Conservation (phyloP, 2,888 invertebrate species). For the Agrotis ipsilon region DNA sequence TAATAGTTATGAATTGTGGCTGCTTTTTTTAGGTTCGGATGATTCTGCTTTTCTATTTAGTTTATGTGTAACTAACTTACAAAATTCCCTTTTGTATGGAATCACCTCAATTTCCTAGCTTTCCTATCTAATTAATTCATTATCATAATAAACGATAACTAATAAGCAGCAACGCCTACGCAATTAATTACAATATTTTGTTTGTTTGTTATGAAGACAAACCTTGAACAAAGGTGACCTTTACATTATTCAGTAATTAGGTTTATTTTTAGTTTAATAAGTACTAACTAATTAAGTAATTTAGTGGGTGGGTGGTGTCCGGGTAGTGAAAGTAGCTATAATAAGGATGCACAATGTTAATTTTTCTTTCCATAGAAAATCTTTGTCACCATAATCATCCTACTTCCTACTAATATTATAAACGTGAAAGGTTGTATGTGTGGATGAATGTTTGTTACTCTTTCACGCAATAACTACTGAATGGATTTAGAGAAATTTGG, state of each 20-base stretch:
- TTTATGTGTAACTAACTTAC: background rate
- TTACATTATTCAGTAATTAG: slow-evolving; percentile 35
- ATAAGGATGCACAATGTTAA: background rate
- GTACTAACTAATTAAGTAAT: slow-evolving; percentile 22
- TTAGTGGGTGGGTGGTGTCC: slow-evolving; percentile 9
- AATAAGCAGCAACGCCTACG: background rate
- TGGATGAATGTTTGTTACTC: too few relatives aligned
- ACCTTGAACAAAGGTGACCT: slow-evolving; percentile 22
- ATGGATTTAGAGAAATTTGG: too few relatives aligned
- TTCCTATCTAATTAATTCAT: background rate
- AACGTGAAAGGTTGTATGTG: too few relatives aligned
- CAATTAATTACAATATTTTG: slow-evolving; percentile 13
- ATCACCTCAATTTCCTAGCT: background rate
- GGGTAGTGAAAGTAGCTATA: slow-evolving; percentile 15
- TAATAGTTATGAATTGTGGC: background rate
- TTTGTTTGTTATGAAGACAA: slow-evolving; percentile 16
- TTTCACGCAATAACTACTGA: too few relatives aligned
- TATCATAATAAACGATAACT: background rate
- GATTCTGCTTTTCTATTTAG: too few relatives aligned
- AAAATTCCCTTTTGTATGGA: background rate
- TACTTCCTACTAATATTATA: too few relatives aligned
- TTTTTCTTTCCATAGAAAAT: too few relatives aligned
- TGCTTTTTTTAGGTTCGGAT: background rate
- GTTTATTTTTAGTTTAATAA: slow-evolving; percentile 38
- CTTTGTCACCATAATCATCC: too few relatives aligned